Percentiles rank a stretch among this genome's conserved stretches.
These are phyloP conservation scores for Sipha maydis DNA, from an alignment of 2,888 invertebrate species.

Conservation along the genomic window DNA sequence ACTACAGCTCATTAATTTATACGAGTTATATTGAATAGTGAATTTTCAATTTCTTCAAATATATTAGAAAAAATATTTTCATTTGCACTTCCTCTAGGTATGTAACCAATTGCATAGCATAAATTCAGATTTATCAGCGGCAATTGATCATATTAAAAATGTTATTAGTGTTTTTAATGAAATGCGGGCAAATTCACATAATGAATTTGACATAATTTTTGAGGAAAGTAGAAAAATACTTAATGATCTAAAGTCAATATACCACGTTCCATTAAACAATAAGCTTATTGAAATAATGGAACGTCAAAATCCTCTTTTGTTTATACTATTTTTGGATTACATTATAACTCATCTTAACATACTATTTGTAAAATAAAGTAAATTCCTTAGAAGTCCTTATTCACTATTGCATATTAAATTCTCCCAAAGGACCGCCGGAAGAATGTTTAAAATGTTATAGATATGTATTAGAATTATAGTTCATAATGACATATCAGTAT, in stretches of 20 bases:
- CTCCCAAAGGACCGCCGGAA: no score
- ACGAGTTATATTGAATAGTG: constrained; percentile 15
- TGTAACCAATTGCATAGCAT: constrained; percentile 16
- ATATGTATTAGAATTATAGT: no score
- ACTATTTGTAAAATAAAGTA: constrained; percentile 14
- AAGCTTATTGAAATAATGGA: constrained; percentile 15
- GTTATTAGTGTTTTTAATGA: constrained; percentile 24
- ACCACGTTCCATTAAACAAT: constrained; percentile 18
- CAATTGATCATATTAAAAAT: constrained; percentile 30
- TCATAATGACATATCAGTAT: no score
- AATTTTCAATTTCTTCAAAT: constrained; percentile 25
- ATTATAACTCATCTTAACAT: constrained; percentile 17
- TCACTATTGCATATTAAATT: no score
- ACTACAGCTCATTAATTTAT: constrained; percentile 24
- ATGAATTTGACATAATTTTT: constrained; percentile 24
- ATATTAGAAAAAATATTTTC: constrained; percentile 18
- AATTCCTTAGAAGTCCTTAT: constrained; percentile 24
- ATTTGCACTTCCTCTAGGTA: constrained; percentile 19
- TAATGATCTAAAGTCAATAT: constrained; percentile 19
- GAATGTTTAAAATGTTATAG: no score
- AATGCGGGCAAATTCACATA: constrained; percentile 8
- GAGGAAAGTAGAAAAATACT: background rate
- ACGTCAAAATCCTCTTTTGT: constrained; percentile 2
- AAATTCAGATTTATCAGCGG: constrained; percentile 32
- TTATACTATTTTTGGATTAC: constrained; percentile 28